Conservation (phyloP, 2,797 vertebrate genomes). For the Poeciliopsis turneri region DNA sequence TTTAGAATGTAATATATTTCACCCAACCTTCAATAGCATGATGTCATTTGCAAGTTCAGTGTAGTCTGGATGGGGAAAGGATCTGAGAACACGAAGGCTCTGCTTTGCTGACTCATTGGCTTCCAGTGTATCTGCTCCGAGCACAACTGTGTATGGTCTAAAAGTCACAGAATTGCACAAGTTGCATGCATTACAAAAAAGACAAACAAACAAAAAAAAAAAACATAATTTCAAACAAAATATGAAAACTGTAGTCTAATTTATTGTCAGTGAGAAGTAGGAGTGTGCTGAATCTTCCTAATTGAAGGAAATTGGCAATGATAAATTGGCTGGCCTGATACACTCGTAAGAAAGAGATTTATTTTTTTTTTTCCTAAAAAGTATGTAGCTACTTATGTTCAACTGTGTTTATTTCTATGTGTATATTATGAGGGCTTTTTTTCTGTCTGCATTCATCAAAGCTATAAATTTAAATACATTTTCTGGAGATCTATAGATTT, state of each 20-base stretch:
- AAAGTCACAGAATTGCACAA: conserved; percentile 23
- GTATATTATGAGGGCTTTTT: neutral
- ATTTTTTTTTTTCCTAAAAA: no score
- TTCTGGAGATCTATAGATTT: neutral
- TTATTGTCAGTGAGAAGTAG: no score
- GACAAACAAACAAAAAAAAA: no score
- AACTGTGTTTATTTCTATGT: neutral
- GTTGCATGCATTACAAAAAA: neutral
- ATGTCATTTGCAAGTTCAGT: conserved; percentile 61
- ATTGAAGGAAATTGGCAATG: no score
- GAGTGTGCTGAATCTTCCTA: no score
- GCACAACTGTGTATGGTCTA: conserved; percentile 61
- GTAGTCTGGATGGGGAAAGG: conserved; percentile 64
- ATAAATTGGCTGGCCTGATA: accelerated
- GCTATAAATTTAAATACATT: neutral
- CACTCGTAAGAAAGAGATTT: no score
- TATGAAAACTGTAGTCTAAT: no score
- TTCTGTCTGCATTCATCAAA: neutral
- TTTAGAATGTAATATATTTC: neutral
- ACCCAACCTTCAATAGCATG: conserved; percentile 75
- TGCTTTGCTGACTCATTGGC: conserved; percentile 54
- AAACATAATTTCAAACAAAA: no score
- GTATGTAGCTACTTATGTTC: neutral
- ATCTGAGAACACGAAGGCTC: conserved; percentile 24
- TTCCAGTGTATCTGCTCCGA: conserved; percentile 59